phyloP scores from a whole-genome alignment of 2,113 vertebrate species.

The Carlito syrichta region DNA sequence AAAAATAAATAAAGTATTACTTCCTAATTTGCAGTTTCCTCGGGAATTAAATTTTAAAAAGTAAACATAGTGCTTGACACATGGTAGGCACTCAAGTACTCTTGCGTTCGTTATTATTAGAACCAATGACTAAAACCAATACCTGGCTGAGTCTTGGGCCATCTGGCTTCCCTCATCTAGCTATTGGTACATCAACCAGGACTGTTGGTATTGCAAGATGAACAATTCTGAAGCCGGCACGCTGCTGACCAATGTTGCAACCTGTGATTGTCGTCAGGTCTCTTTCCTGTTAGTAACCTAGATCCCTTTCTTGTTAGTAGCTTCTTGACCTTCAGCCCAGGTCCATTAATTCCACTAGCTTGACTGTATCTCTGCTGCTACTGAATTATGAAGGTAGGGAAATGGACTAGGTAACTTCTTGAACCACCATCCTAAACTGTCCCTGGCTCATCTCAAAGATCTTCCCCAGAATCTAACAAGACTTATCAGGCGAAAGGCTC shows the following conservation, averaged over 20 bases:
- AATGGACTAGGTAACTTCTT: background rate
- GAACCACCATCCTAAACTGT: background rate
- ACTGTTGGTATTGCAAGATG: background rate
- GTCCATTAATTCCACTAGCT: background rate
- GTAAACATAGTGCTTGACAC: background rate
- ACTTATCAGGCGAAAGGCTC: background rate
- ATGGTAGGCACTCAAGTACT: background rate
- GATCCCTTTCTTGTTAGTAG: background rate
- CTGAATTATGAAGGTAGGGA: background rate
- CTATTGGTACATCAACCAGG: background rate
- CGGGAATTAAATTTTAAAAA: conserved; percentile 6
- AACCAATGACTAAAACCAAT: background rate
- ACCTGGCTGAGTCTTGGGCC: background rate
- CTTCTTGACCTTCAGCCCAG: background rate
- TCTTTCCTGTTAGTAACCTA: background rate
- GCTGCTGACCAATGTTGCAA: background rate
- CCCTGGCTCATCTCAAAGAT: conserved; percentile 5
- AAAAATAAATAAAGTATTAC: background rate
- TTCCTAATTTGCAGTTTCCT: conserved; percentile 27
- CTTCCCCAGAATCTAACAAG: background rate
- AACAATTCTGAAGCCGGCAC: background rate
- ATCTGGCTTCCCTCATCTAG: background rate
- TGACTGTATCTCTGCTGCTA: background rate
- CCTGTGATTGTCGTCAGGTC: background rate
- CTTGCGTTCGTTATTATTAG: background rate